Conservation (phyloP, 1,140 invertebrate species). For the Zaprionus taronus region DNA sequence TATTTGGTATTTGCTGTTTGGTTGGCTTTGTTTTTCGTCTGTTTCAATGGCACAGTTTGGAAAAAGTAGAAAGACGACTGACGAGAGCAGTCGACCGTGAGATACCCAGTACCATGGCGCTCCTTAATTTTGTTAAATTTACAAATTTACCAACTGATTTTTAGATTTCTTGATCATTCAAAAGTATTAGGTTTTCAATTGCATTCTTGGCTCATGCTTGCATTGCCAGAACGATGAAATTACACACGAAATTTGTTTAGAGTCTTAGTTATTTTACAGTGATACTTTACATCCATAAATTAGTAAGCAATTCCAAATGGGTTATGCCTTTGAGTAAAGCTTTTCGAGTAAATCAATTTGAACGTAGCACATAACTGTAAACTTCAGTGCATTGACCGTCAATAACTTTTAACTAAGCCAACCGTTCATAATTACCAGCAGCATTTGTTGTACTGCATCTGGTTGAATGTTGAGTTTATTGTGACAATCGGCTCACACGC, state of each 20-base stretch:
- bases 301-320: not conserved
- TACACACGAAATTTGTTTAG: not conserved
- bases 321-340: not conserved
- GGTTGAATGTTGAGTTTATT: slow-evolving; percentile 36
- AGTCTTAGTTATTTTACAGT: not conserved
- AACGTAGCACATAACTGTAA: not conserved
- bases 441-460: slow-evolving; percentile 22
- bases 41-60: not conserved
- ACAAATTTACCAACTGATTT: too few species aligned
- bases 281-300: not conserved
- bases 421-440: slow-evolving; percentile 42
- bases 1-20: not conserved
- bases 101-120: not conserved
- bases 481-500: slow-evolving; percentile 53
- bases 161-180: too few species aligned
- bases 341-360: not conserved
- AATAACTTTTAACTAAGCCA: not conserved
- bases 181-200: not conserved
- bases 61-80: not conserved
- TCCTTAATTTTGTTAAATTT: not conserved
- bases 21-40: not conserved
- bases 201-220: not conserved
- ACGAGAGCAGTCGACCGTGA: not conserved
- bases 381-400: slow-evolving; percentile 24
- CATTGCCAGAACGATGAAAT: not conserved